These are phyloP conservation scores for Popillia japonica DNA, from an alignment of 1,140 invertebrate genomes.

Conservation along the genomic window DNA sequence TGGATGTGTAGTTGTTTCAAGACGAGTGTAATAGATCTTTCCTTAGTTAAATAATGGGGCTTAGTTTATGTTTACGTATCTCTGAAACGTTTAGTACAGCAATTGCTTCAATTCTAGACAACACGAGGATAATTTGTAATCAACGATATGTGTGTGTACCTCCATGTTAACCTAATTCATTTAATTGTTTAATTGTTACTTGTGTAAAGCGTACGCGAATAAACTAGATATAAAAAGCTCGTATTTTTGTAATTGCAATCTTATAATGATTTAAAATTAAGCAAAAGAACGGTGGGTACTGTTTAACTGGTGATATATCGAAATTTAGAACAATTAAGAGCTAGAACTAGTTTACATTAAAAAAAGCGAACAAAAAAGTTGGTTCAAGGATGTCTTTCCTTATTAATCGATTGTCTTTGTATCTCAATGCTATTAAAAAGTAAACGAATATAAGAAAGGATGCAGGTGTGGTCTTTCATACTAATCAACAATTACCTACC, in stretches of 20 bases:
- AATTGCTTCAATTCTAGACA: not conserved
- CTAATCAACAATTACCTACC: too few relatives aligned
- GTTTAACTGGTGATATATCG: not conserved
- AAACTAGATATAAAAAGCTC: not conserved
- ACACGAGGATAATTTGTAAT: not conserved
- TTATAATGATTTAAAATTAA: too few relatives aligned
- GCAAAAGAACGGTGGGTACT: too few relatives aligned
- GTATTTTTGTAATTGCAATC: not conserved
- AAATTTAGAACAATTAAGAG: slow-evolving; percentile 6
- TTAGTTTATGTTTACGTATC: not conserved
- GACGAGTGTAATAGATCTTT: not conserved
- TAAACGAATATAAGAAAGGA: not conserved
- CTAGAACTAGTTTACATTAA: not conserved
- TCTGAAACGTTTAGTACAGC: not conserved
- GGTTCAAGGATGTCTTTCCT: not conserved
- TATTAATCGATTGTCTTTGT: not conserved
- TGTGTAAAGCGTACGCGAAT: not conserved
- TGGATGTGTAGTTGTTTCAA: not conserved
- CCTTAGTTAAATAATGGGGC: not conserved
- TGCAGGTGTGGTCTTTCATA: too few relatives aligned
- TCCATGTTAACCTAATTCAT: slow-evolving; percentile 16
- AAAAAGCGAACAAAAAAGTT: not conserved
- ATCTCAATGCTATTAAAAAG: not conserved
- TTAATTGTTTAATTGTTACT: not conserved
- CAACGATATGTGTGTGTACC: not conserved